These are phyloP conservation scores for Mirza zaza DNA, from an alignment of 2,113 vertebrate genomes.

Conservation along the genomic window DNA sequence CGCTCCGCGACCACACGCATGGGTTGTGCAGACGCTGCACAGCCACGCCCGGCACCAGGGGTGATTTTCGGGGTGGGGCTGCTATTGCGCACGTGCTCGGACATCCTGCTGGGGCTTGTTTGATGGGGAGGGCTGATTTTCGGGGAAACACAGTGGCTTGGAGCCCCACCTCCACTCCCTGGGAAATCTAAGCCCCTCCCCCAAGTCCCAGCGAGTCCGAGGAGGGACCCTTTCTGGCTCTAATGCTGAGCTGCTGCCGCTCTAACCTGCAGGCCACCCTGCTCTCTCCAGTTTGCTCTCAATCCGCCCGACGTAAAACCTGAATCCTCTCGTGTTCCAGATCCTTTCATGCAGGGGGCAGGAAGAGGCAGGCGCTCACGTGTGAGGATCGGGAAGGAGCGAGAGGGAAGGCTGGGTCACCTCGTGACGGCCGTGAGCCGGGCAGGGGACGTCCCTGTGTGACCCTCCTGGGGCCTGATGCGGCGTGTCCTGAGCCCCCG, in stretches of 20 bases:
- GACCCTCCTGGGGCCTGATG: no score
- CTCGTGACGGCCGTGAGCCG: neutral
- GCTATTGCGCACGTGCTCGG: no score
- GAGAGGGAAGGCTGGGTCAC: neutral
- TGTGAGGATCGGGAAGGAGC: neutral
- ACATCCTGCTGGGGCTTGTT: no score
- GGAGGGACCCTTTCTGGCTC: neutral
- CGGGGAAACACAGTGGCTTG: no score
- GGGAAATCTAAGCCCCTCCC: neutral
- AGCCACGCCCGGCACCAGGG: no score
- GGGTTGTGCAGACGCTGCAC: no score
- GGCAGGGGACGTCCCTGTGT: neutral
- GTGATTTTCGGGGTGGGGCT: no score
- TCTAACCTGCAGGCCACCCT: neutral
- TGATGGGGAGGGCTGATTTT: no score
- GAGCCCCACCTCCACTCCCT: neutral
- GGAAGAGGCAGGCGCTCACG: neutral
- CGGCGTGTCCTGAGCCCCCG: no score
- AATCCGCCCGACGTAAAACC: neutral
- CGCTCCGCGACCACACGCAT: no score
- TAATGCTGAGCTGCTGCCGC: neutral
- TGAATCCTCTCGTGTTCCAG: neutral
- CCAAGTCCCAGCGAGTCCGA: neutral
- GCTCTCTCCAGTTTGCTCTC: neutral
- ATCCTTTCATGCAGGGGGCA: rapidly evolving